These are phyloP conservation scores for Harmothoe impar DNA, from an alignment of 2,888 invertebrate species.

Conservation along the genomic window DNA sequence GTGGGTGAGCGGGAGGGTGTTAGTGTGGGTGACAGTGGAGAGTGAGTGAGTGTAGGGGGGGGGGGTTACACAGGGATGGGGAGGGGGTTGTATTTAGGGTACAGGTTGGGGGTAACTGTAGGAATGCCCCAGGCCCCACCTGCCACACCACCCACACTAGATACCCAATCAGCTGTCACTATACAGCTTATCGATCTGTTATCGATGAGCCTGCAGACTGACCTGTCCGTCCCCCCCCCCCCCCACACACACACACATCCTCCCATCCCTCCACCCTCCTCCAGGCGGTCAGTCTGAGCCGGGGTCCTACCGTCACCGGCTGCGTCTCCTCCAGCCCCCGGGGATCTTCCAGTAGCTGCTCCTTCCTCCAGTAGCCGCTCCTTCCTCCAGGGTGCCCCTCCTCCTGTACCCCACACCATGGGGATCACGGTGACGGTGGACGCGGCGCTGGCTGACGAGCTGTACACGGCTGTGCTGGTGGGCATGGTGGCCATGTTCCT, in stretches of 20 bases:
- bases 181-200: neutral
- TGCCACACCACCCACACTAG: neutral
- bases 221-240: neutral
- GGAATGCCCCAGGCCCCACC: neutral
- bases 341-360: neutral
- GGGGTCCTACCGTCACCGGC: no score
- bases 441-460: slow-evolving; percentile 39
- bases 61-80: neutral
- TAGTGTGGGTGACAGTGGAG: neutral
- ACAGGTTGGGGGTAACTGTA: neutral
- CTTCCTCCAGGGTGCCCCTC: neutral
- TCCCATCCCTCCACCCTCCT: no score
- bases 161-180: neutral
- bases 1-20: no score
- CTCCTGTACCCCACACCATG: neutral
- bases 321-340: no score
- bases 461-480: slow-evolving; percentile 44
- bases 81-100: neutral
- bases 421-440: slow-evolving; percentile 47
- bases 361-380: neutral
- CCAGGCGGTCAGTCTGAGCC: no score
- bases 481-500: neutral
- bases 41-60: neutral
- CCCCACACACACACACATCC: neutral
- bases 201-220: neutral